Conservation (phyloP, 2,113 vertebrate species). For the Cinclus cinclus region DNA sequence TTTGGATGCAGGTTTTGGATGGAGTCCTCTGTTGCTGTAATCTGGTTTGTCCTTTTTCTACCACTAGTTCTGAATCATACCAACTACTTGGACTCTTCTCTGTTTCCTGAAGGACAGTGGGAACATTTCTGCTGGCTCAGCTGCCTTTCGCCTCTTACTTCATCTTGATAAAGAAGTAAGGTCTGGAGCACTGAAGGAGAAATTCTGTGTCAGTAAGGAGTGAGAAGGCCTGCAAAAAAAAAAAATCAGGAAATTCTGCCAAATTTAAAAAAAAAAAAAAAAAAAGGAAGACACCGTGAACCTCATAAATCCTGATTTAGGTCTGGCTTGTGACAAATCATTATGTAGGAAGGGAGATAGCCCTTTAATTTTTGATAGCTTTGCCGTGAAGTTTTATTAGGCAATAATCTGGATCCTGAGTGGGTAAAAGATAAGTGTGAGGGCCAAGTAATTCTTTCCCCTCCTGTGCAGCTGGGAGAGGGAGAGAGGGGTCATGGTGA, state of each 20-base stretch:
- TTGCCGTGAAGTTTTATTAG: slow-evolving; percentile 64
- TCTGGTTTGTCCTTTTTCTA: slow-evolving; percentile 66
- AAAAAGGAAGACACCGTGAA: background rate
- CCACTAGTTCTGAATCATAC: slow-evolving; percentile 64
- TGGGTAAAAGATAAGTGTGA: slow-evolving; percentile 53
- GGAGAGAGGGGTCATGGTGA: background rate
- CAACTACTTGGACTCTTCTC: slow-evolving; percentile 47
- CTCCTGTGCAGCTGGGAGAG: background rate
- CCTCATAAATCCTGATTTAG: slow-evolving; percentile 36
- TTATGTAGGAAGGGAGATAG: slow-evolving; percentile 56
- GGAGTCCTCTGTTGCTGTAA: slow-evolving; percentile 63
- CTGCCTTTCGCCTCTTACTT: slow-evolving; percentile 29
- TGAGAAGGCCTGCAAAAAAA: background rate
- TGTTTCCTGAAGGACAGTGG: slow-evolving; percentile 49
- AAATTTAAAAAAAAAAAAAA: background rate
- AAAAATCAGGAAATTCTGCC: background rate
- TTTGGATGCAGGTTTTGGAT: slow-evolving; percentile 73
- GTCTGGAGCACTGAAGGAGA: background rate
- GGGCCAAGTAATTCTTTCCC: slow-evolving; percentile 18
- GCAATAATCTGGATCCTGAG: slow-evolving; percentile 55
- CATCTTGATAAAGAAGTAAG: background rate
- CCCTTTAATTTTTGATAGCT: slow-evolving; percentile 66
- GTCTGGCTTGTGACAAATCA: slow-evolving; percentile 50
- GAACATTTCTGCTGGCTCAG: slow-evolving; percentile 55
- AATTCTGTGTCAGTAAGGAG: background rate